Percentiles rank a stretch among this genome's conserved stretches.
Conservation (phyloP, 2,113 vertebrate species). For the Onychostoma macrolepis region DNA sequence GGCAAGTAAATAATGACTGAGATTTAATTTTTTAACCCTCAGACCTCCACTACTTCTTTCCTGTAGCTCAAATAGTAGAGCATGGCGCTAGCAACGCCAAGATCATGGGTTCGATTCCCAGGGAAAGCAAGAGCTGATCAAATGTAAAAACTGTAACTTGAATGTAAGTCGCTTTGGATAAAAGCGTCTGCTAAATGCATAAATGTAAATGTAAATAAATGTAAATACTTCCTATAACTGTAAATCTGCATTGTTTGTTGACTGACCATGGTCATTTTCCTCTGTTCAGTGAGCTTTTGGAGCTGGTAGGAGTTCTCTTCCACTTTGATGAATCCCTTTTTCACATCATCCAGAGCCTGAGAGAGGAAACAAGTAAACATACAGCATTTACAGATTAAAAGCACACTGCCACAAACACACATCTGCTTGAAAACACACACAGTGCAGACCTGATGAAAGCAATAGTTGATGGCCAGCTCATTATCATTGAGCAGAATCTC, state of each 20-base stretch:
- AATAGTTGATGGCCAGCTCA: slow-evolving; percentile 90
- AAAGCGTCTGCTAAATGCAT: no score
- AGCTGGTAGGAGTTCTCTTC: slow-evolving; percentile 97
- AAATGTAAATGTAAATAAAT: no score
- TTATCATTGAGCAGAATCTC: slow-evolving; percentile 93
- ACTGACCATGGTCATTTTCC: slow-evolving; percentile 95
- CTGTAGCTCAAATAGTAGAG: no score
- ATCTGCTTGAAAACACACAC: not conserved
- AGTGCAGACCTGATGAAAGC: slow-evolving; percentile 86
- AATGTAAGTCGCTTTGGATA: no score
- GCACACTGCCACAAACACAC: not conserved
- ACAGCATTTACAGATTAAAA: not conserved
- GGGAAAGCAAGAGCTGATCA: no score
- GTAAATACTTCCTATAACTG: not conserved
- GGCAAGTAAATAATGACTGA: not conserved
- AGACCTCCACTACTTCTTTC: not conserved
- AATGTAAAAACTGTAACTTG: no score
- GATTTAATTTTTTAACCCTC: not conserved
- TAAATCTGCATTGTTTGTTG: not conserved
- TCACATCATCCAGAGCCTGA: slow-evolving; percentile 94
- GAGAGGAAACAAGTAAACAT: not conserved
- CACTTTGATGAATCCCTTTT: slow-evolving; percentile 95
- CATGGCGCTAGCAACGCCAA: no score
- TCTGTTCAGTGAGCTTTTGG: slow-evolving; percentile 95
- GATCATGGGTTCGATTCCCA: no score